Evolutionary conservation across 2,113 vertebrate species (phyloP).

Genomic region (Coturnix japonica): DNA sequence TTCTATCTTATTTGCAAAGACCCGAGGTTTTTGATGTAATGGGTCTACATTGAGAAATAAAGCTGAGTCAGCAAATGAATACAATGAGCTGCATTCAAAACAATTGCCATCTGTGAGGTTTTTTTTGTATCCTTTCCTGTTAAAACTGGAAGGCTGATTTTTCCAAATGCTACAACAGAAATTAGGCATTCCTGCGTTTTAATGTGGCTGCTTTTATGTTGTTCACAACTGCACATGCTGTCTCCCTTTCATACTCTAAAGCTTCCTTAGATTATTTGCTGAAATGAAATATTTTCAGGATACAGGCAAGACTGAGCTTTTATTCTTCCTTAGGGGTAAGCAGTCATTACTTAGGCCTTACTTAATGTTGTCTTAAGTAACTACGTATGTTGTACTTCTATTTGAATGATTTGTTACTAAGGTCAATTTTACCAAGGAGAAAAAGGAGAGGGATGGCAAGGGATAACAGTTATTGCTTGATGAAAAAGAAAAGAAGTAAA

Average conservation of each 20-base stretch:
- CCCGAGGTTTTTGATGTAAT: background rate
- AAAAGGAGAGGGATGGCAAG: background rate
- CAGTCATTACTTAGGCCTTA: background rate
- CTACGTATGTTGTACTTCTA: background rate
- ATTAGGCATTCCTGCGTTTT: background rate
- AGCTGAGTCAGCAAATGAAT: constrained; percentile 22
- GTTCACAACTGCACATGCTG: background rate
- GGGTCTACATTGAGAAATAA: background rate
- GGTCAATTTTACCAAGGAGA: background rate
- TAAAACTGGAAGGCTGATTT: background rate
- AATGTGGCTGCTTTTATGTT: background rate
- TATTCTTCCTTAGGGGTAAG: background rate
- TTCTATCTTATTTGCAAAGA: background rate
- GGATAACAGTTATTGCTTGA: background rate
- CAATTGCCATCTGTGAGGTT: background rate
- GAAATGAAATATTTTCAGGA: background rate
- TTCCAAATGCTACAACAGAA: background rate
- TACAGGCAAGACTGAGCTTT: background rate
- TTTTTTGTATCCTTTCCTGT: background rate
- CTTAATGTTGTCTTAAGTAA: background rate
- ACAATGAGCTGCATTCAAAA: background rate
- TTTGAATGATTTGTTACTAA: background rate
- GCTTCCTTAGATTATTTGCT: background rate
- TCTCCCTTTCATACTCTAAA: background rate
- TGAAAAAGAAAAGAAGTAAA: background rate